Evolutionary conservation across 1,140 invertebrate species (phyloP), one percentile per base, ranked within the genome.

Genomic region (Lethocerus indicus): DNA sequence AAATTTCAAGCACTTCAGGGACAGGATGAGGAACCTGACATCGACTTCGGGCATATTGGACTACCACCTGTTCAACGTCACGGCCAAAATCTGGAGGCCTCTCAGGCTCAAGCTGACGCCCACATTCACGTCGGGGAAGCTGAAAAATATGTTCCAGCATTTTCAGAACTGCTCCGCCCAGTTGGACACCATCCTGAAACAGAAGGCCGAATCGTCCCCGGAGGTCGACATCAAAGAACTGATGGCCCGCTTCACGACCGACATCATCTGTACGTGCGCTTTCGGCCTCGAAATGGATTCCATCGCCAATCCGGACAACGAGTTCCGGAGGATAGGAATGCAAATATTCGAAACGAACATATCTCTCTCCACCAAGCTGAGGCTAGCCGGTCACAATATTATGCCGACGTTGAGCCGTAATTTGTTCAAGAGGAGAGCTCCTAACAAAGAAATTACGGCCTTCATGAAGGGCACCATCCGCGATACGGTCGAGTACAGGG

Each of bases 241-340:
- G 1, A 67, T 73, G 35, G 69, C 70, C 1, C 67, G 71, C 40
- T 79, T 71, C 54, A 71, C 73, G 0, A 77, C 75, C 36, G 78
- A 80, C 59, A 68, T 76, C 0, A 75, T 79, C 18, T 74, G 71
- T 0, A 72, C 64, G 23, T 71, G 74, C 29, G 75, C 72, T 9
- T 78, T 78, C 57, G 78, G 76, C 0, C 64, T 79, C 2, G 67
- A 77, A 21, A 71, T 71, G 51, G 70, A 74, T 42, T 68, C 73
- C 9, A 64, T 76, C 13, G 60, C 64, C 44, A 64, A 73, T 57
- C 60, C 68, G 0, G 58, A 73, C 23, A 29, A 37, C 3, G 48
- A 49, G 24, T 49, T 49, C 23, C 27, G 48, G 18, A 42, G 29
- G 21, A 37, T 49, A 7, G 48, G 48, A 5, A 27, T 26, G 4